A percentile compares a stretch with the other conserved stretches of the same genome.
phyloP scores from a whole-genome alignment of 2,888 invertebrate genomes.

The Parnassius apollo region DNA sequence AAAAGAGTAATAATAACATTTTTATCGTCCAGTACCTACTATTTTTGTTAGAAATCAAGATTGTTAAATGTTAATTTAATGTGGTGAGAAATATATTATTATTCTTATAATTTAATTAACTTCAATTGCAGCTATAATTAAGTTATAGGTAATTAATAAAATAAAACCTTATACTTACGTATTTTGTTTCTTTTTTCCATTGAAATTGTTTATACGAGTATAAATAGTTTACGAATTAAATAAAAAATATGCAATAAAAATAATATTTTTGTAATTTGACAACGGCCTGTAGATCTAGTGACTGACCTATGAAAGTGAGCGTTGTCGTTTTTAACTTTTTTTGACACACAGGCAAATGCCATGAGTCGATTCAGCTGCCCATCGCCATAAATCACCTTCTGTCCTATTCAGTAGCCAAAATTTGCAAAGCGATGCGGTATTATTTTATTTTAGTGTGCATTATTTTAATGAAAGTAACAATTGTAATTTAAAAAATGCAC shows the following conservation, averaged over 20 bases:
- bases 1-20: no score
- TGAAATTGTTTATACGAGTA: neutral
- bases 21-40: no score
- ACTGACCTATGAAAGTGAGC: slow-evolving; percentile 62
- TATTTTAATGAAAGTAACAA: slow-evolving; percentile 15
- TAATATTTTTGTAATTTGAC: neutral
- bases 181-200: no score
- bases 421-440: slow-evolving; percentile 28
- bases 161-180: no score
- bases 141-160: no score
- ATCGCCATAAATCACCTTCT: slow-evolving; percentile 55
- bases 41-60: no score
- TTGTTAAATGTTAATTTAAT: no score
- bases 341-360: slow-evolving; percentile 32
- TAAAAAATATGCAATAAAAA: neutral
- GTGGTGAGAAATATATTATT: no score
- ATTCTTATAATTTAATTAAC: no score
- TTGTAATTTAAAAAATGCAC: neutral
- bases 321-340: slow-evolving; percentile 46
- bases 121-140: no score
- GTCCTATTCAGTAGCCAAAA: slow-evolving; percentile 51
- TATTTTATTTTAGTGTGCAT: slow-evolving; percentile 22
- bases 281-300: slow-evolving; percentile 38
- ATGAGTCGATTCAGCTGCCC: slow-evolving; percentile 58
- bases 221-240: neutral